Percentiles rank a stretch among this genome's conserved stretches.
Evolutionary conservation across 1,140 invertebrate species (phyloP).

Genomic region (Musca domestica): DNA sequence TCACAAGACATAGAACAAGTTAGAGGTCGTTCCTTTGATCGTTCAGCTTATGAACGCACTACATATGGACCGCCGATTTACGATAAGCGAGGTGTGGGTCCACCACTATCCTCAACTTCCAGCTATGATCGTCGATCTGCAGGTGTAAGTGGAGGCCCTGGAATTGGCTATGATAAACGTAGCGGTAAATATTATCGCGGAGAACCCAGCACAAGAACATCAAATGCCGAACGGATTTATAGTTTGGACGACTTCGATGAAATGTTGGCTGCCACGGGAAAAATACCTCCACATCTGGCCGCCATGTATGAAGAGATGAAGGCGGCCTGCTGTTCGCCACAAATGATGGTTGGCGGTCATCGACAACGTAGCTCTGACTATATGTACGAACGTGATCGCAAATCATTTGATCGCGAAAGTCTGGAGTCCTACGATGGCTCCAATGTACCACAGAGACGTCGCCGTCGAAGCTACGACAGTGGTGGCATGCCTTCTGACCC

Average conservation of each 20-base stretch:
- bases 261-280: constrained; percentile 23
- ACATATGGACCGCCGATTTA: constrained; percentile 51
- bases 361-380: constrained; percentile 9
- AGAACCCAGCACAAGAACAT: constrained; percentile 21
- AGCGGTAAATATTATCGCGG: constrained; percentile 38
- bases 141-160: neutral
- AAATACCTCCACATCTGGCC: constrained; percentile 16
- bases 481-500: constrained; percentile 37
- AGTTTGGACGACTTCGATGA: constrained; percentile 13
- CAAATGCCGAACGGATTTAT: constrained; percentile 11
- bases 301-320: constrained; percentile 47
- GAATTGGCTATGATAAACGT: constrained; percentile 32
- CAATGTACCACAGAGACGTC: constrained; percentile 25
- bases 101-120: constrained; percentile 30
- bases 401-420: constrained; percentile 52
- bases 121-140: constrained; percentile 35
- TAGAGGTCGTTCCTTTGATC: constrained; percentile 45
- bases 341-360: constrained; percentile 24
- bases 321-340: constrained; percentile 45
- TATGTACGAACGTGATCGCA: constrained; percentile 37
- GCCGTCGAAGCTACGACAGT: constrained; percentile 49
- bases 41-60: constrained; percentile 48
- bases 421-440: constrained; percentile 51
- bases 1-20: constrained; percentile 47
- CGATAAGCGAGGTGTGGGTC: constrained; percentile 42